These are phyloP conservation scores for Amphipyra tragopoginis DNA, from an alignment of 2,888 invertebrate genomes.

Conservation along the genomic window DNA sequence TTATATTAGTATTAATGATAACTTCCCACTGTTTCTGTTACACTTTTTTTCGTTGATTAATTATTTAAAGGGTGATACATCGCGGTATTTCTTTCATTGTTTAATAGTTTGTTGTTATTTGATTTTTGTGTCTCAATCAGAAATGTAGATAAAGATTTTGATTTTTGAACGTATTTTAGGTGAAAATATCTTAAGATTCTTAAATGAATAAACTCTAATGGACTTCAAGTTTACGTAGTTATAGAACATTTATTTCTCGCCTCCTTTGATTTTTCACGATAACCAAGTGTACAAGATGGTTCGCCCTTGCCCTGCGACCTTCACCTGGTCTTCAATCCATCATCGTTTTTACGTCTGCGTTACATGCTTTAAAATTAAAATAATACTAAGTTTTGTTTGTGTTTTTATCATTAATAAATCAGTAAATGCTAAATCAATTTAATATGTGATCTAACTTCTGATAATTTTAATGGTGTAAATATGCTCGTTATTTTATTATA, in stretches of 20 bases:
- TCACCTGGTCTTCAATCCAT: too few relatives aligned
- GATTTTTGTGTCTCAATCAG: conserved; percentile 46
- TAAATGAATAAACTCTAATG: too few relatives aligned
- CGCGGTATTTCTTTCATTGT: conserved; percentile 29
- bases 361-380: too few relatives aligned
- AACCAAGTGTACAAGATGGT: too few relatives aligned
- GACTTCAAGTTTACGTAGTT: too few relatives aligned
- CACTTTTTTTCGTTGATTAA: conserved; percentile 63
- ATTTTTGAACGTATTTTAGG: background rate
- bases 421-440: conserved; percentile 13
- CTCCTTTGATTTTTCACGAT: too few relatives aligned
- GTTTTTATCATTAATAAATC: too few relatives aligned
- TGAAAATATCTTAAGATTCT: too few relatives aligned
- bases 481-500: conserved; percentile 2
- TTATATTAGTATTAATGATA: conserved; percentile 88
- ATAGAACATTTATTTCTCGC: too few relatives aligned
- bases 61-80: conserved; percentile 53
- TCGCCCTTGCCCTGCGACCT: too few relatives aligned
- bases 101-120: conserved; percentile 37
- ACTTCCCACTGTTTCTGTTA: conserved; percentile 75
- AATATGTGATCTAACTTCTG: conserved; percentile 5
- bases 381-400: too few relatives aligned
- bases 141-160: conserved; percentile 3
- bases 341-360: too few relatives aligned
- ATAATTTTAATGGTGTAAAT: conserved; percentile 16